Base-by-base conservation (phyloP, 2,888 invertebrate genomes). In the Agrilus mali region DNA sequence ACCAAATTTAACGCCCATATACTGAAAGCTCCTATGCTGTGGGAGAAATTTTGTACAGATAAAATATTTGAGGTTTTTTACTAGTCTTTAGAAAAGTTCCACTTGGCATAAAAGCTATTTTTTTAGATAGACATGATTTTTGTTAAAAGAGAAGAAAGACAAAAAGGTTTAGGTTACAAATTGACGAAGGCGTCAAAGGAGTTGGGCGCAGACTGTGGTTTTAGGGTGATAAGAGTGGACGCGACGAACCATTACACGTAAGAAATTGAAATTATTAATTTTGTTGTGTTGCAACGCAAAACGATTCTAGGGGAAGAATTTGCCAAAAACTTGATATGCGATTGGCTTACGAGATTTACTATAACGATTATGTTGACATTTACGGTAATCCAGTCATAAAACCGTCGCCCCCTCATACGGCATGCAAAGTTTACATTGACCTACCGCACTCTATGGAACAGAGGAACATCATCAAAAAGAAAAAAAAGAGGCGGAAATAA, bases 1-100 rank as follows among this genome's bases (percentile, higher is more conserved):
- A 67, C 73, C 58, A 69, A 71, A 52, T 75, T 77, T 58, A 59
- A 57, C 33, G 74, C 76, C 0, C 71, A 76, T 48, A 62, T 73
- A 42, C 60, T 70, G 45, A 61, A 66, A 48, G 63, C 60, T 3
- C 69, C 75, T 0, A 60, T 71, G 38, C 49, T 76, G 3, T 74
- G 70, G 56, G 53, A 63, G 16, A 70, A 68, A 48, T 72, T 59
- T 40, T 50, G 54, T 7, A 64, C 66, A 1, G 57, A 64, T 7
- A 72, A 67, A 52, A 63, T 75, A 41, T 75, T 73, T 56, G 71
- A 74, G 51, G 75, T 75, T n/a, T n/a, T n/a, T n/a, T n/a, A n/a
- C n/a, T n/a, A n/a, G n/a, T 14, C 16, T 5, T 2, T 16, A 12
- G 5, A 13, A 22, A n/a, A 14, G 12, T 17, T 33, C 8, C 16